phyloP scores from a whole-genome alignment of 2,113 vertebrate species.

The Myrmecophaga tridactyla region DNA sequence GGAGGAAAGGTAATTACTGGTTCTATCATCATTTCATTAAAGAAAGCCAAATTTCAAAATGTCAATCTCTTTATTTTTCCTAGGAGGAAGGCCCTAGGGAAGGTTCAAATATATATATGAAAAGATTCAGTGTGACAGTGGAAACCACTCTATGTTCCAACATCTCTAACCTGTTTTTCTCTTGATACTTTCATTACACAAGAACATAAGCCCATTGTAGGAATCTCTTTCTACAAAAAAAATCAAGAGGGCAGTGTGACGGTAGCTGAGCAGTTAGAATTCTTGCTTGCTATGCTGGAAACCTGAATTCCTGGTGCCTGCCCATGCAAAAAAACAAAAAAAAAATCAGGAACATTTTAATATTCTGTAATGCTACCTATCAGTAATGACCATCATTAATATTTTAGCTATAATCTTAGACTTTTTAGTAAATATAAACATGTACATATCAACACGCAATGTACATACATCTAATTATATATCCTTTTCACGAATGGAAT shows the following conservation, averaged over 20 bases:
- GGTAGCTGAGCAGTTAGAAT: too few relatives aligned
- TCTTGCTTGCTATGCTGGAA: too few relatives aligned
- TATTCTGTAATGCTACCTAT: neutral
- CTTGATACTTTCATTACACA: neutral
- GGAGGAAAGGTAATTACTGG: constrained; percentile 7
- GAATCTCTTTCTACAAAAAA: too few relatives aligned
- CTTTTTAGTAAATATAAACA: neutral
- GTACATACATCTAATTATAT: neutral
- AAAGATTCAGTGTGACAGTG: neutral
- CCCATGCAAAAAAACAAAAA: too few relatives aligned
- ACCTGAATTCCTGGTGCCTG: too few relatives aligned
- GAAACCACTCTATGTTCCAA: neutral
- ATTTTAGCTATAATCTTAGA: neutral
- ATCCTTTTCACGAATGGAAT: neutral
- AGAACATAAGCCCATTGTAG: neutral
- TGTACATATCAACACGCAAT: neutral
- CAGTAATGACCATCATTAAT: neutral
- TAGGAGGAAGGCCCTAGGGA: neutral
- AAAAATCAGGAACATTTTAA: neutral
- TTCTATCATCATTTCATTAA: neutral
- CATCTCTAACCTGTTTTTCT: neutral
- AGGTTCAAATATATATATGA: neutral
- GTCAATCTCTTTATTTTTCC: neutral
- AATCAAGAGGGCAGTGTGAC: too few relatives aligned
- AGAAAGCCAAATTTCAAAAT: neutral